Evolutionary conservation across 2,113 vertebrate species (phyloP), one percentile per base, ranked within the genome.

Genomic region (Romanogobio albipinnatus): DNA sequence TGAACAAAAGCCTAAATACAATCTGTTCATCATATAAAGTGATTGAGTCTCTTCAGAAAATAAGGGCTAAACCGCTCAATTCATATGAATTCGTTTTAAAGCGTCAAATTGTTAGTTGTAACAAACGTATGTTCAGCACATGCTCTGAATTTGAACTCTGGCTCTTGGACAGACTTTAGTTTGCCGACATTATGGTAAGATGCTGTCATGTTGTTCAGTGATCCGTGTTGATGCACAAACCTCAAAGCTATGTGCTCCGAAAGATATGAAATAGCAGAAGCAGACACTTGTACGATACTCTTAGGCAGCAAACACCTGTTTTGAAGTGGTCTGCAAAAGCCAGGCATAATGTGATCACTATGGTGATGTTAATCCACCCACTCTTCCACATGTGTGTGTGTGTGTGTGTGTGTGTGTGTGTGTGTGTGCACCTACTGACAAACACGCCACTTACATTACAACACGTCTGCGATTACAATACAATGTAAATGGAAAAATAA

Each of bases 281-380:
- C 8, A 76, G 36, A 56, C 49, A 59, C 33, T 22, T 33, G 9
- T 33, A n/a, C 36, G 51, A 36, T n/a, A 36, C 51, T 5, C 49
- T 19, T 19, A 53, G 2, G 15, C 51, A 53, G 15, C 17, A 5
- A 82, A 36, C 29, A 62, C 26, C 68, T 45, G 51, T 36, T 70
- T 14, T 73, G 51, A 53, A 62, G 76, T 61, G 62, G 47, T 85
- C 61, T 74, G 66, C 58, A 81, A 81, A 73, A 74, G 68, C 53
- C 66, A 53, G 68, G 1, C 53, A 74, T 75, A 75, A 81, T 81
- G 77, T 39, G 56, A 85, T 85, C 68, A 74, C 84, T 26, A 84
- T 76, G 56, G 76, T 75, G 86, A 77, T 87, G 74, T 80, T 84
- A 87, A 76, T 64, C 76, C 82, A 81, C 76, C 59, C 70, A 75